phyloP scores from a whole-genome alignment of 2,888 invertebrate genomes.

The Epinotia nisella region DNA sequence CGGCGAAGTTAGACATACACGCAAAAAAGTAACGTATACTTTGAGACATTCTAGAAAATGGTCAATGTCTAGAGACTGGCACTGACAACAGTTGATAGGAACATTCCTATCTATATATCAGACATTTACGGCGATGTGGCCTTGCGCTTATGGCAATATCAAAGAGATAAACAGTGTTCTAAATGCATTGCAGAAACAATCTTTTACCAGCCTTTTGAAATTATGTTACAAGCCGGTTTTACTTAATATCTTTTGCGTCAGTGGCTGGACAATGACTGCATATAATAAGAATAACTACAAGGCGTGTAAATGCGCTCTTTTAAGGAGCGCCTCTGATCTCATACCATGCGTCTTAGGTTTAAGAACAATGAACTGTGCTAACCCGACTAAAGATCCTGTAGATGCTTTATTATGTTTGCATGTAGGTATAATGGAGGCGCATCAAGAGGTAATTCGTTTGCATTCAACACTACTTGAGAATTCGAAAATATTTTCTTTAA shows the following conservation, averaged over 20 bases:
- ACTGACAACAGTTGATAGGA: not conserved
- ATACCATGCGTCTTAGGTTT: slow-evolving; percentile 45
- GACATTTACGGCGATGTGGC: not conserved
- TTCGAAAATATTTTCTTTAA: not conserved
- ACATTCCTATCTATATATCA: not conserved
- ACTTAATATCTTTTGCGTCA: not conserved
- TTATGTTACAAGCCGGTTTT: not conserved
- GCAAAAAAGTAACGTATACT: not conserved
- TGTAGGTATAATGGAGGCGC: not conserved
- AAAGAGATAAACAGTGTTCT: no score
- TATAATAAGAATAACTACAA: slow-evolving; percentile 10
- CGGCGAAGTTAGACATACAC: not conserved
- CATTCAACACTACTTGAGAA: not conserved
- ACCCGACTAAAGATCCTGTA: slow-evolving; percentile 20
- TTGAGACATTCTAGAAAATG: not conserved
- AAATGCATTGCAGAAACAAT: not conserved
- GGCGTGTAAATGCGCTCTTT: slow-evolving; percentile 35
- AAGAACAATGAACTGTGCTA: slow-evolving; percentile 39
- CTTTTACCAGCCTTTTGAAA: not conserved
- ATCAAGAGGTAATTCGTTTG: not conserved
- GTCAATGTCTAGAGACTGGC: not conserved
- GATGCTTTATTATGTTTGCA: slow-evolving; percentile 10
- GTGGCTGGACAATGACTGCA: not conserved
- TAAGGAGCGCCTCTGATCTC: slow-evolving; percentile 48
- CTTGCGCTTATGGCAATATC: not conserved